Evolutionary conservation across 2,113 vertebrate genomes (phyloP), one percentile per base, ranked within the genome.

Genomic region (Paramisgurnus dabryanus): DNA sequence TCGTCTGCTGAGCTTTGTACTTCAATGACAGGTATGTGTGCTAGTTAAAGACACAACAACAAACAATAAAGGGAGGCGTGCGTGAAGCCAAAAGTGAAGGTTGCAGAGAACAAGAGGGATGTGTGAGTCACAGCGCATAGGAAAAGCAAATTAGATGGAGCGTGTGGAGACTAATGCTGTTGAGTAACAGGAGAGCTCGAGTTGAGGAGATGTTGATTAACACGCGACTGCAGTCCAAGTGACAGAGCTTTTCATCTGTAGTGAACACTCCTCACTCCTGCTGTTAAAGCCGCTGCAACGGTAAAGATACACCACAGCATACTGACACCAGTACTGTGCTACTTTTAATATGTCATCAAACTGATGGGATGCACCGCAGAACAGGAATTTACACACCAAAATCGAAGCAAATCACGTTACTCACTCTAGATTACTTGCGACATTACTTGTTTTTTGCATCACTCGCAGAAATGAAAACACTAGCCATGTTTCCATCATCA

Each of bases 151-250:
- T 78, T 34, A 41, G 43, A 43, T 10, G 10, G 64, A 66, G 63
- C 63, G 40, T 39, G 1, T 12, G 17, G 55, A 74, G 72, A 74
- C 64, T 27, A 78, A 70, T 58, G 67, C 41, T 4, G 60, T 15
- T 45, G 81, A 47, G 68, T 65, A 53, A 82, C 57, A 47, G 34
- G 68, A 68, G 68, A 45, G 58, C 43, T 41, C n/a, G 61, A 64
- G 34, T 43, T 43, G 68, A 76, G 49, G 47, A 76, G 67, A 71
- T 68, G 53, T 18, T 75, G 80, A 84, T 82, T 79, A 84, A 77
- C 70, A 78, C 50, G 60, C 49, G 53, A 49, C 10, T 65, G 34
- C 34, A 64, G 55, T 53, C 7, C 73, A 67, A 71, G 77, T 73
- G 64, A 60, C 66, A 60, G 79, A 41, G 53, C 17, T 72, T 22